Percentiles rank a stretch among this genome's conserved stretches.
Conservation (phyloP, 2,888 invertebrate species). For the Andrena dorsata region DNA sequence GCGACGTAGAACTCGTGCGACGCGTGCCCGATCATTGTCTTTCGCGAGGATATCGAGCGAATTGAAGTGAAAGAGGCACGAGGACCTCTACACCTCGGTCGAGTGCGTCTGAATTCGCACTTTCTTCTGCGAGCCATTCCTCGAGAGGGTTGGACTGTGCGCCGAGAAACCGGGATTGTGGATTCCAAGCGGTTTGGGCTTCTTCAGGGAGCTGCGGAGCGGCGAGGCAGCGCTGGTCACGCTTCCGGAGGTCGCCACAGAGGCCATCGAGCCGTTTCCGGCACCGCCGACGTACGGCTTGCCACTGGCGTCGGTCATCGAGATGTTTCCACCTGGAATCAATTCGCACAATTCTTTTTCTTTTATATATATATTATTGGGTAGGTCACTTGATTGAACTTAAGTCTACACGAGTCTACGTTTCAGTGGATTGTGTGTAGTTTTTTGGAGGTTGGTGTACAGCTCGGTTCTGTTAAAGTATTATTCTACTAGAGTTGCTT, state of each 20-base stretch:
- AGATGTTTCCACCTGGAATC: constrained; percentile 87
- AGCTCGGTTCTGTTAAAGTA: too few relatives aligned
- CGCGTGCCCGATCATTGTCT: not conserved
- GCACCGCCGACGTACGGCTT: constrained; percentile 90
- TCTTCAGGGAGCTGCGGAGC: constrained; percentile 93
- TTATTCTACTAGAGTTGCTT: too few relatives aligned
- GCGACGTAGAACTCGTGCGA: not conserved
- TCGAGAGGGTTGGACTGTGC: constrained; percentile 92
- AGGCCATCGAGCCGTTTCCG: constrained; percentile 86
- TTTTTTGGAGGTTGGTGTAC: too few relatives aligned
- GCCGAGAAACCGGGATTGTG: constrained; percentile 95
- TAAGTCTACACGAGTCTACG: too few relatives aligned
- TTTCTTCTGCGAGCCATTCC: constrained; percentile 95
- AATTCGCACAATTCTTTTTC: not conserved
- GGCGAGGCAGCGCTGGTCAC: constrained; percentile 87
- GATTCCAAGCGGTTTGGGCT: constrained; percentile 92
- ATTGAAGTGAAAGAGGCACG: not conserved
- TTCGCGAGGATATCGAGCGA: not conserved
- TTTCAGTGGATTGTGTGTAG: too few relatives aligned
- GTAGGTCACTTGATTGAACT: not conserved
- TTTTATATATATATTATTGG: not conserved
- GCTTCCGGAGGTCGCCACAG: constrained; percentile 84
- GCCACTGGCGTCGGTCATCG: constrained; percentile 95
- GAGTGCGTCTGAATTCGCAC: constrained; percentile 96
- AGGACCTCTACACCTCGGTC: constrained; percentile 90